phyloP scores from a whole-genome alignment of 2,888 invertebrate genomes.

The Prenolepis imparis region DNA sequence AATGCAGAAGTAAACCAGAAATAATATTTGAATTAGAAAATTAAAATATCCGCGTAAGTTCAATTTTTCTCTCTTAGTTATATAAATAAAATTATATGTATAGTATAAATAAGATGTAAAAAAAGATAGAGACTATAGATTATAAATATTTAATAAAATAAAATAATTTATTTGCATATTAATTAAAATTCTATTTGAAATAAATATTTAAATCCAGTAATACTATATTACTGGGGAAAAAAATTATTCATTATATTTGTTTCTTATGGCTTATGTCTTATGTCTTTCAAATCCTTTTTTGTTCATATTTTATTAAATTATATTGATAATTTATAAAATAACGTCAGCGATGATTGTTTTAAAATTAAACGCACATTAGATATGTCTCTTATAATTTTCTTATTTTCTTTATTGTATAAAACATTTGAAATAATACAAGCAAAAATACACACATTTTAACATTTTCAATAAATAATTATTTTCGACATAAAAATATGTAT shows the following conservation, averaged over 20 bases:
- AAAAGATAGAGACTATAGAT: too few species aligned
- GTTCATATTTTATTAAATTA: too few species aligned
- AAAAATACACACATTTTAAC: background rate
- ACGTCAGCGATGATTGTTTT: too few species aligned
- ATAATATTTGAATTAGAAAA: background rate
- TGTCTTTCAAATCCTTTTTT: too few species aligned
- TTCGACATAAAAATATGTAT: background rate
- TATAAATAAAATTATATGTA: background rate
- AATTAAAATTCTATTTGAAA: background rate
- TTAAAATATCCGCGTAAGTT: background rate
- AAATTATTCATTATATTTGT: too few species aligned
- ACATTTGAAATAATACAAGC: background rate
- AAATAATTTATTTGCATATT: background rate
- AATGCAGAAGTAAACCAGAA: conserved; percentile 34
- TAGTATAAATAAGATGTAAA: too few species aligned
- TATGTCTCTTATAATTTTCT: too few species aligned
- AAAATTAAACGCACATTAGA: too few species aligned
- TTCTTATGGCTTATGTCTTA: too few species aligned
- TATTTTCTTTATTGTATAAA: background rate
- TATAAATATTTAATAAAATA: background rate
- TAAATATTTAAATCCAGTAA: too few species aligned
- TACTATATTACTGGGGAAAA: too few species aligned
- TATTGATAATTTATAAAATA: too few species aligned
- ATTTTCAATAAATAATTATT: background rate
- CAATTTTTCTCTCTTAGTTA: background rate